Evolutionary conservation across 2,797 vertebrate genomes (phyloP).

Genomic region (Lutjanus argentimaculatus): DNA sequence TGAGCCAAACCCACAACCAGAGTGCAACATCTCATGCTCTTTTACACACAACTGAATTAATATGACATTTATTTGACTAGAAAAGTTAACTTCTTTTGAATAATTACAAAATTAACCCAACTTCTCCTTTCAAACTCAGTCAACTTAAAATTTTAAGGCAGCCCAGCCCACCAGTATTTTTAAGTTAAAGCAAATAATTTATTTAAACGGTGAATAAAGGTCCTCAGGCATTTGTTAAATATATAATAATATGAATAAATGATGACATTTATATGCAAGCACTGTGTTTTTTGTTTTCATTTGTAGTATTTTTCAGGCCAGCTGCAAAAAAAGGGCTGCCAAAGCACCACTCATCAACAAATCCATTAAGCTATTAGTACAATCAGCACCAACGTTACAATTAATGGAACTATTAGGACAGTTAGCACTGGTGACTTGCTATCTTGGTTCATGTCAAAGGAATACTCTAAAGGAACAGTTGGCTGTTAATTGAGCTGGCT

Average conservation of each 20-base stretch:
- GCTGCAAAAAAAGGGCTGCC: slow-evolving; percentile 26
- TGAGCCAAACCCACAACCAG: background rate
- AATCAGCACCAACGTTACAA: slow-evolving; percentile 29
- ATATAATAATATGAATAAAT: slow-evolving; percentile 4
- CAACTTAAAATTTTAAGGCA: too few species aligned
- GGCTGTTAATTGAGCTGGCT: slow-evolving; percentile 49
- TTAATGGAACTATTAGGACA: slow-evolving; percentile 19
- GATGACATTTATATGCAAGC: slow-evolving; percentile 20
- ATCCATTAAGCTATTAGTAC: slow-evolving; percentile 20
- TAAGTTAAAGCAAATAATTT: too few species aligned
- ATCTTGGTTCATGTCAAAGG: slow-evolving; percentile 45
- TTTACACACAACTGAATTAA: slow-evolving; percentile 16
- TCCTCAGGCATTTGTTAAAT: background rate
- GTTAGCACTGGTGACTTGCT: slow-evolving; percentile 16
- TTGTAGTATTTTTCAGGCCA: slow-evolving; percentile 6
- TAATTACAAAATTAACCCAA: too few species aligned
- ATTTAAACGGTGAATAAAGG: background rate
- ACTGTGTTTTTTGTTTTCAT: slow-evolving; percentile 14
- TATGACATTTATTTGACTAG: too few species aligned
- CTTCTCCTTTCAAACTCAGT: too few species aligned
- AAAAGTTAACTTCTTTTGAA: too few species aligned
- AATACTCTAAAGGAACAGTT: slow-evolving; percentile 50
- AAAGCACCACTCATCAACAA: slow-evolving; percentile 18
- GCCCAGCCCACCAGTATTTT: too few species aligned
- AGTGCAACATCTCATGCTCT: background rate